Conservation (phyloP, 2,888 invertebrate genomes). For the Caradrina clavipalpis region DNA sequence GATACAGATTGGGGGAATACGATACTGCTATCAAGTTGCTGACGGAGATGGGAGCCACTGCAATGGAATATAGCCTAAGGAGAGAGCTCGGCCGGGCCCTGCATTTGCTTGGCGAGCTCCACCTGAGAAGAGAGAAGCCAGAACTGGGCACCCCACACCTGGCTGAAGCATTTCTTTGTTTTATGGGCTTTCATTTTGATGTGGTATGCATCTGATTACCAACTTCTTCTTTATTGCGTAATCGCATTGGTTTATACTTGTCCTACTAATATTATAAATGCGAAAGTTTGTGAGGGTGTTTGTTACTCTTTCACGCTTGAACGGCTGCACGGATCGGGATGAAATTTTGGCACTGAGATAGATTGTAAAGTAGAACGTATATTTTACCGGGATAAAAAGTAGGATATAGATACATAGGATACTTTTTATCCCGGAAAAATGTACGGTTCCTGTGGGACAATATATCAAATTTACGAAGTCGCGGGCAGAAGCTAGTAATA, state of each 20-base stretch:
- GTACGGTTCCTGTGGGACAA: no score
- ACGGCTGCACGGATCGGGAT: no score
- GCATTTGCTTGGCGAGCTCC: constrained; percentile 85
- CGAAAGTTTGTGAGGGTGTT: no score
- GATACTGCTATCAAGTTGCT: constrained; percentile 80
- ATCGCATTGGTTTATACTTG: background rate
- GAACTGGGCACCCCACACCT: constrained; percentile 86
- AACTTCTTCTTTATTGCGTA: background rate
- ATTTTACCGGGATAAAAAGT: no score
- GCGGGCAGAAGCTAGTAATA: no score
- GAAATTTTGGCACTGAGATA: no score
- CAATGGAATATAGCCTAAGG: constrained; percentile 80
- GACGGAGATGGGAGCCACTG: constrained; percentile 85
- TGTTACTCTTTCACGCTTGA: no score
- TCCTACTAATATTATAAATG: no score
- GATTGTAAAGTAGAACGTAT: no score
- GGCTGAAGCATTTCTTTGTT: constrained; percentile 84
- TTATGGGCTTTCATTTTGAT: constrained; percentile 81
- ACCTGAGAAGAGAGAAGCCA: constrained; percentile 82
- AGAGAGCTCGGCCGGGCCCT: constrained; percentile 83
- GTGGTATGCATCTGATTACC: constrained; percentile 58
- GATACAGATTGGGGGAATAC: constrained; percentile 78
- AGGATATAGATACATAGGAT: no score
- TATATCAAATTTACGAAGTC: no score
- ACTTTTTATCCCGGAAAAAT: no score